Conservation (phyloP, 1,140 invertebrate genomes). For the Delia radicum region DNA sequence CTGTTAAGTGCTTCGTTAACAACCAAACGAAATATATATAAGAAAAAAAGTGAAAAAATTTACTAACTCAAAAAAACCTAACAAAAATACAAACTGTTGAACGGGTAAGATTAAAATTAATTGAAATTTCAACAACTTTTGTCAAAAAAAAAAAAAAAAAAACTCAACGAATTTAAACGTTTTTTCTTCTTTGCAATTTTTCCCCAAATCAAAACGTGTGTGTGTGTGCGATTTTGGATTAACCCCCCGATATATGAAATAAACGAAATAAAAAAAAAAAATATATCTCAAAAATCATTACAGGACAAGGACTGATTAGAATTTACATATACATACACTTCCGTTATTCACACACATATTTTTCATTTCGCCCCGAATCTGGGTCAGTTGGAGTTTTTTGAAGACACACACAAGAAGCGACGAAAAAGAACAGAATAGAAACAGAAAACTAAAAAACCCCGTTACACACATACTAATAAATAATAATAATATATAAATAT, state of each 20-base stretch:
- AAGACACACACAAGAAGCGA: constrained; percentile 12
- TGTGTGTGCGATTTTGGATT: too few species aligned
- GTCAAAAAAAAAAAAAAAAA: not conserved
- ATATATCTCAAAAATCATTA: constrained; percentile 14
- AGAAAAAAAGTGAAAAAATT: constrained; percentile 3
- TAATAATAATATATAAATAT: not conserved
- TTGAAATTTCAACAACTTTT: not conserved
- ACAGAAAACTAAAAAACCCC: not conserved
- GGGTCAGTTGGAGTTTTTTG: constrained; percentile 22
- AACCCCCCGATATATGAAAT: too few species aligned
- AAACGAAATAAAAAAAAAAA: not conserved
- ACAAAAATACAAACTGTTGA: constrained; percentile 6
- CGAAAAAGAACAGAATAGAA: not conserved
- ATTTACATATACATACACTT: constrained; percentile 24
- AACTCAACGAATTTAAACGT: not conserved
- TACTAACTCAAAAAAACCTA: not conserved
- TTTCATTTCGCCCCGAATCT: constrained; percentile 3
- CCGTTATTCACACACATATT: constrained; percentile 13
- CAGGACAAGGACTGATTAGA: constrained; percentile 23
- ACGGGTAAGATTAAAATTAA: not conserved
- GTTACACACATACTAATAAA: not conserved
- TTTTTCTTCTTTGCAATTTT: not conserved
- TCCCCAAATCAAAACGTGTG: not conserved
- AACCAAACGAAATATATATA: not conserved
- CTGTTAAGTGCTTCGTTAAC: constrained; percentile 20